Percentiles rank a stretch among this genome's conserved stretches.
Evolutionary conservation across 2,888 invertebrate genomes (phyloP).

Genomic region (Isoperla grammatica): DNA sequence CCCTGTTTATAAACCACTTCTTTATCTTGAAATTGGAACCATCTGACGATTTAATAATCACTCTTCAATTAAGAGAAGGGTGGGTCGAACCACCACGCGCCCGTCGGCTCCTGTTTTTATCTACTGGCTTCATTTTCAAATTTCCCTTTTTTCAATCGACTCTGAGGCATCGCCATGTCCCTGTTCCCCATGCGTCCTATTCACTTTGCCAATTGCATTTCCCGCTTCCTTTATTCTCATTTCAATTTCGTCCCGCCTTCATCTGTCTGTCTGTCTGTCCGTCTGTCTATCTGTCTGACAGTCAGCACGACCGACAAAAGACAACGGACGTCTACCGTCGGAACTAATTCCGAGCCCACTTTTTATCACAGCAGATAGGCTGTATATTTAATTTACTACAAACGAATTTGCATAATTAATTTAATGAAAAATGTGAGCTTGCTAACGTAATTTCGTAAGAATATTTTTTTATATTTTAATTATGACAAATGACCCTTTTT

Average conservation of each 20-base stretch:
- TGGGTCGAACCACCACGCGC: background rate
- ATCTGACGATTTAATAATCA: constrained; percentile 4
- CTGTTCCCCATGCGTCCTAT: background rate
- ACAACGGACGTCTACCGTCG: too few relatives aligned
- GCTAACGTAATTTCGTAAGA: too few relatives aligned
- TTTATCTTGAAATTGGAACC: constrained; percentile 2
- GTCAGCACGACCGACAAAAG: background rate
- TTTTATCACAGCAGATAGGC: too few relatives aligned
- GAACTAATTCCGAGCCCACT: too few relatives aligned
- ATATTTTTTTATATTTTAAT: too few relatives aligned
- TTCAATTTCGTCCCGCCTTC: constrained; percentile 7
- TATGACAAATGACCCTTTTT: too few relatives aligned
- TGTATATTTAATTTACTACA: too few relatives aligned
- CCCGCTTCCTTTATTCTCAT: constrained; percentile 11
- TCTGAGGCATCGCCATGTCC: background rate
- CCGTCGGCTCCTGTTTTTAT: background rate
- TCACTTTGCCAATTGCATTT: constrained; percentile 12
- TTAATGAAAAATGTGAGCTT: too few relatives aligned
- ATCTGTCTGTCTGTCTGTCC: background rate
- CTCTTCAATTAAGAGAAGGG: constrained; percentile 3
- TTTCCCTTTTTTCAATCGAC: background rate
- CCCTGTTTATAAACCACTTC: background rate
- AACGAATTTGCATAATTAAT: too few relatives aligned
- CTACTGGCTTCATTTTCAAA: background rate
- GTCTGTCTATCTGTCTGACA: background rate